Evolutionary conservation across 2,888 invertebrate genomes (phyloP).

Genomic region (Brenthis ino): DNA sequence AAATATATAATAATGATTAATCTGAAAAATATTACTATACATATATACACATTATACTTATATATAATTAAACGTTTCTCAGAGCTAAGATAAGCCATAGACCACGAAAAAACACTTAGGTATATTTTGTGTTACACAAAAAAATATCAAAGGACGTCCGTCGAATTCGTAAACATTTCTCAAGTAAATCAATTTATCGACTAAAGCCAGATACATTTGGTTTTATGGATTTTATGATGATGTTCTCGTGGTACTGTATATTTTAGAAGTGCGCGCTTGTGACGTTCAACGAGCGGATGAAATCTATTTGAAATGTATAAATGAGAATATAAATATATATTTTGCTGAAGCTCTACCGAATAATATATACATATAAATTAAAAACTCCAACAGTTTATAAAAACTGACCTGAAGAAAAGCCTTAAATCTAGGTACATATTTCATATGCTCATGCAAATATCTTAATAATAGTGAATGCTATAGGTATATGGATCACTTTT

Average conservation of each 20-base stretch:
- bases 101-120: slow-evolving; percentile 21
- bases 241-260: slow-evolving; percentile 59
- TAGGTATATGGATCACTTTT: no score
- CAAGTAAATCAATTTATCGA: slow-evolving; percentile 70
- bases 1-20: neutral
- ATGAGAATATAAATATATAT: slow-evolving; percentile 13
- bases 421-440: neutral
- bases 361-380: neutral
- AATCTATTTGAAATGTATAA: slow-evolving; percentile 27
- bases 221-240: slow-evolving; percentile 75
- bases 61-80: no score
- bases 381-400: neutral
- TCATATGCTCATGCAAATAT: neutral
- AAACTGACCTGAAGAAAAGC: neutral
- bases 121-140: slow-evolving; percentile 28
- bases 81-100: neutral
- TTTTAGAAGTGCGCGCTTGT: slow-evolving; percentile 53
- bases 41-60: no score
- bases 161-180: slow-evolving; percentile 64
- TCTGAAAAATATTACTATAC: no score
- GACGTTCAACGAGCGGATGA: slow-evolving; percentile 39
- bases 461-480: neutral
- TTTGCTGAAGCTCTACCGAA: neutral
- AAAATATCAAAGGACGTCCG: slow-evolving; percentile 60
- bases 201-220: slow-evolving; percentile 60